Evolutionary conservation across 2,888 invertebrate species (phyloP).

Genomic region (Esperia sulphurella): DNA sequence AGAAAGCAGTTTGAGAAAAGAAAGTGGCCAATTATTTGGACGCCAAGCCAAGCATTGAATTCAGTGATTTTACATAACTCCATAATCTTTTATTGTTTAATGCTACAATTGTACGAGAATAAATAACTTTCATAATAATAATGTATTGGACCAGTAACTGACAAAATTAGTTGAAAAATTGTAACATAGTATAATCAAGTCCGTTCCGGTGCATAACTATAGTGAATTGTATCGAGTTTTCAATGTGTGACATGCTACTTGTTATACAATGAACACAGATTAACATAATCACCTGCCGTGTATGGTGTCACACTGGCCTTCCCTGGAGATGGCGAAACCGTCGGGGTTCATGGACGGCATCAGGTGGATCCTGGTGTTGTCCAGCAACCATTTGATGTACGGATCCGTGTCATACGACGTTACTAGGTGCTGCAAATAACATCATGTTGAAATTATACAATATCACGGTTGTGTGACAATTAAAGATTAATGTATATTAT

Average conservation of each 20-base stretch:
- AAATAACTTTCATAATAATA: constrained; percentile 2
- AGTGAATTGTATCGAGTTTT: neutral
- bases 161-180: neutral
- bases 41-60: too few species aligned
- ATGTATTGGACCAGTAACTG: neutral
- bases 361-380: constrained; percentile 97
- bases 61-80: too few species aligned
- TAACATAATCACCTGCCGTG: constrained; percentile 84
- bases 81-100: too few species aligned
- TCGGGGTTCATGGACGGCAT: constrained; percentile 99
- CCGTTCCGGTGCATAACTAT: neutral
- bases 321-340: constrained; percentile 95
- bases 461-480: neutral
- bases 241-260: neutral
- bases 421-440: constrained; percentile 85
- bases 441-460: neutral
- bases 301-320: constrained; percentile 92
- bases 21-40: too few species aligned
- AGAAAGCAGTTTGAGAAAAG: too few species aligned
- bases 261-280: too few species aligned
- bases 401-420: constrained; percentile 90
- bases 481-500: too few species aligned
- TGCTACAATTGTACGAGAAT: too few species aligned
- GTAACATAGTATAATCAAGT: neutral
- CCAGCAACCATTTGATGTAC: constrained; percentile 93